A percentile compares a stretch with the other conserved stretches of the same genome.
Conservation (phyloP, 2,113 vertebrate genomes). For the Cyanocitta stelleri region DNA sequence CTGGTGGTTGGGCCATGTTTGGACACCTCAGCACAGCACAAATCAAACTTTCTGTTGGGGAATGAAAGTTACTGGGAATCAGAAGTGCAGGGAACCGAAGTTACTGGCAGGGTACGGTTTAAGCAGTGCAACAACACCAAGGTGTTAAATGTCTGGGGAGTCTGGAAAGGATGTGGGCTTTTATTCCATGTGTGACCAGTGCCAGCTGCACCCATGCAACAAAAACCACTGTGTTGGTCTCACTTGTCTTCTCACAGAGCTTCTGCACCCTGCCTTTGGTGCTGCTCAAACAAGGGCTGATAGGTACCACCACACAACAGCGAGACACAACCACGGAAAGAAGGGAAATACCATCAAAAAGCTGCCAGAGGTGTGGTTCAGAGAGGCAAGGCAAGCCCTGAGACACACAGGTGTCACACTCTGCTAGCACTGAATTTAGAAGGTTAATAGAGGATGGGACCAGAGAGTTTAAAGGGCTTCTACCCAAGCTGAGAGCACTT, state of each 20-base stretch:
- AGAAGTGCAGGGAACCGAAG: neutral
- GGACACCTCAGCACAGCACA: neutral
- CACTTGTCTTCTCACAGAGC: neutral
- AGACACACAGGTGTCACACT: neutral
- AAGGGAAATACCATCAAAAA: neutral
- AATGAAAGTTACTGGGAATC: neutral
- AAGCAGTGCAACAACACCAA: neutral
- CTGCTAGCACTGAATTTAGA: neutral
- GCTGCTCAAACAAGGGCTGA: neutral
- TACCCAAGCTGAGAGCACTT: no score
- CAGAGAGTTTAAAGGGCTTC: no score
- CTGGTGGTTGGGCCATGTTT: neutral
- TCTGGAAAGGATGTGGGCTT: neutral
- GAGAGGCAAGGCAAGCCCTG: neutral
- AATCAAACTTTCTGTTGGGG: neutral
- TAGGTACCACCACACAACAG: neutral
- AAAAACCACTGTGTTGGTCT: neutral
- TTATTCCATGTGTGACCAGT: neutral
- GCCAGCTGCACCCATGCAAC: neutral
- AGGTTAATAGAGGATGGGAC: no score
- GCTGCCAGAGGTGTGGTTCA: neutral
- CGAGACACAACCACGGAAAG: rapidly evolving
- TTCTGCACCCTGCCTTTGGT: neutral
- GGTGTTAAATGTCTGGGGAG: neutral
- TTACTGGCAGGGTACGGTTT: neutral